Evolutionary conservation across 2,113 vertebrate species (phyloP), one percentile per base, ranked within the genome.

Genomic region (Clarias magur): DNA sequence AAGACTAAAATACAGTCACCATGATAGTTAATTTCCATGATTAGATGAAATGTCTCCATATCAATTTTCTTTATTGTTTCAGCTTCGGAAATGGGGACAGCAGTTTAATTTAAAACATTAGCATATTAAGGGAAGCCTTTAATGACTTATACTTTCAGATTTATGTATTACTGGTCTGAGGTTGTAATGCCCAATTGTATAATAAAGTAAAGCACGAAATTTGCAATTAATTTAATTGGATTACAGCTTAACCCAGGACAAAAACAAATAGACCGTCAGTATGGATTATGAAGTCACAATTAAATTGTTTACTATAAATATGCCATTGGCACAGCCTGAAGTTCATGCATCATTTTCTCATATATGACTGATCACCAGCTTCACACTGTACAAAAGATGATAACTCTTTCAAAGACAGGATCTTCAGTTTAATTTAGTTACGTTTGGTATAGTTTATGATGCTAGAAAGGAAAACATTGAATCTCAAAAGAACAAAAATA

Each of bases 51-150:
- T 90, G 90, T 91, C 91, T 92, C 89, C 91, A 92, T 93, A 93
- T 94, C 88, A 91, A 85, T 91, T 90, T 90, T 86, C 85, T 91
- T 93, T 91, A 93, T 92, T 93, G 92, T 93, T 92, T 86, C 82
- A 62, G 82, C 88, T 91, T 85, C 85, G 83, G 88, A 90, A 90
- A 83, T 38, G 10, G 60, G n/a, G 82, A 82, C 86, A 89, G 92
- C 91, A 86, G 86, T 91, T 94, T 92, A 92, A 93, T 92, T 93
- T 86, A 93, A 89, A 85, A 88, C 88, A 92, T 93, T 93, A 93
- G 89, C 91, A 93, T 93, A 91, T 91, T 88, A 92, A 90, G 83
- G 89, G 92, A 88, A 88, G 89, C 84, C 89, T 92, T 90, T 92
- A 91, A 93, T 93, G 90, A 93, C 87, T 85, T 86, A 92, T 92